phyloP scores from a whole-genome alignment of 2,888 invertebrate genomes.

The Autographa gamma region DNA sequence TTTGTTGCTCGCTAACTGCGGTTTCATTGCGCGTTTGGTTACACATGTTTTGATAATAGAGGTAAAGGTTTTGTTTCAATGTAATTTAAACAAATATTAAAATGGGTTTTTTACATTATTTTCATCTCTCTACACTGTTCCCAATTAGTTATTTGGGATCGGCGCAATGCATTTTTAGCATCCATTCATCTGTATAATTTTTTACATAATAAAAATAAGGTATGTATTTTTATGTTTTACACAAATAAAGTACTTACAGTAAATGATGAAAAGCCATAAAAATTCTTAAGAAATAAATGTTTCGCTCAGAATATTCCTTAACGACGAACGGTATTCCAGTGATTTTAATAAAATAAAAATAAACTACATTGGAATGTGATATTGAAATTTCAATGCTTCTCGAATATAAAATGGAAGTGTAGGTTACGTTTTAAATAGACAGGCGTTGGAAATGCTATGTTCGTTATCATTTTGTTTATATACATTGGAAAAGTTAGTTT shows the following conservation, averaged over 20 bases:
- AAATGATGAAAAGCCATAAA: background rate
- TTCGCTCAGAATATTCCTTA: background rate
- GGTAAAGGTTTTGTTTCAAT: background rate
- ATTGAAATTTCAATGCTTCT: conserved; percentile 35
- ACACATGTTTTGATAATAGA: background rate
- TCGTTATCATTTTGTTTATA: background rate
- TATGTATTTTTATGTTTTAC: background rate
- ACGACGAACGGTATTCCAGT: conserved; percentile 1
- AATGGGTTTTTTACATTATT: too few relatives aligned
- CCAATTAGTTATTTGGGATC: too few relatives aligned
- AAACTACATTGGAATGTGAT: conserved; percentile 22
- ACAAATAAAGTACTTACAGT: background rate
- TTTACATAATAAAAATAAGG: too few relatives aligned
- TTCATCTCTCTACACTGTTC: too few relatives aligned
- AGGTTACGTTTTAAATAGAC: conserved; percentile 11
- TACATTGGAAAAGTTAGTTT: background rate
- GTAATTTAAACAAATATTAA: too few relatives aligned
- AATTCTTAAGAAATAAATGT: background rate
- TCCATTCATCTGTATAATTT: too few relatives aligned
- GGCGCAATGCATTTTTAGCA: too few relatives aligned
- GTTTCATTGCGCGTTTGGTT: background rate
- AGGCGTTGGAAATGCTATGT: background rate
- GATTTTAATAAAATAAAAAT: conserved; percentile 26
- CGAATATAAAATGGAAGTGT: conserved; percentile 17
- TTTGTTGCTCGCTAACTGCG: background rate